Evolutionary conservation across 2,797 vertebrate genomes (phyloP).

Genomic region (Sebastes iracundus): DNA sequence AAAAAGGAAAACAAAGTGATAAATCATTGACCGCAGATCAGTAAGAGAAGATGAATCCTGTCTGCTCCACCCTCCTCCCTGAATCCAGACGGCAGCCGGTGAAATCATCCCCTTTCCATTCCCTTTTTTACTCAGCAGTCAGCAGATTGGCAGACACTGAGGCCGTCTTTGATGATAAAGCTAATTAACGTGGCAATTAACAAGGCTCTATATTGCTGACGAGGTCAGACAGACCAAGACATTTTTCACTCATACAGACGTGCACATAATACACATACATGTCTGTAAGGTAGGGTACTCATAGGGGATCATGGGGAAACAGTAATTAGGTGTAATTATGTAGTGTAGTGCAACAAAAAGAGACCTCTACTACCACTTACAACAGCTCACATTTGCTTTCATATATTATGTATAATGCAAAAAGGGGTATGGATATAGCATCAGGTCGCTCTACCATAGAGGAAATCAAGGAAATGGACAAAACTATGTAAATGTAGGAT

Average conservation of each 20-base stretch:
- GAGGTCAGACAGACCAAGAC: conserved; percentile 24
- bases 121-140: conserved; percentile 49
- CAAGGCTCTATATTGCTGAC: conserved; percentile 64
- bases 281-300: neutral
- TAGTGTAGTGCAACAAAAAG: neutral
- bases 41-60: conserved; percentile 51
- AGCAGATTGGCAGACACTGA: conserved; percentile 62
- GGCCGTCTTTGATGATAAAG: conserved; percentile 67
- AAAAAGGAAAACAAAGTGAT: conserved; percentile 66
- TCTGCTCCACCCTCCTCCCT: conserved; percentile 38
- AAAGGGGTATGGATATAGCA: too few relatives aligned
- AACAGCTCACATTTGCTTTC: neutral
- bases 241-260: neutral
- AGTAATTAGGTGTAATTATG: conserved; percentile 36
- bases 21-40: conserved; percentile 63
- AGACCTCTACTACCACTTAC: neutral
- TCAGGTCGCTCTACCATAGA: neutral
- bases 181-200: conserved; percentile 81
- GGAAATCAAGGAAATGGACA: neutral
- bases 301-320: conserved; percentile 5
- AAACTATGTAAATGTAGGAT: conserved; percentile 25
- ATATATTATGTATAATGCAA: neutral
- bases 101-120: conserved; percentile 22
- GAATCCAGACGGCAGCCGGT: conserved; percentile 31
- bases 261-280: neutral